Evolutionary conservation across 2,797 vertebrate genomes (phyloP), one percentile per base, ranked within the genome.

Genomic region (Rhinichthys osculus): DNA sequence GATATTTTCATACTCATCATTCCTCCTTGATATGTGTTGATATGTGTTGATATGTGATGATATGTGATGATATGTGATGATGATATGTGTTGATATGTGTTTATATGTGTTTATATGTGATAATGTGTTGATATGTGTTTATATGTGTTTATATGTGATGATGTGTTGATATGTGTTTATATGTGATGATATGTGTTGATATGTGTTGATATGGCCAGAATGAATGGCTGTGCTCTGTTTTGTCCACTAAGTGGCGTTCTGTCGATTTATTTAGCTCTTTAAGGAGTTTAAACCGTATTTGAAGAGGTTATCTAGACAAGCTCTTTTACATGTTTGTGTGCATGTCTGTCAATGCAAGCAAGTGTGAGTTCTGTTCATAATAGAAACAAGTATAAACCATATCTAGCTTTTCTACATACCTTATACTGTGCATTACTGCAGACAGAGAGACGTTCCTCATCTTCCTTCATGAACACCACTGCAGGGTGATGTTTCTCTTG

Each of bases 211-310:
- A 7, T 47, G 52, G 5, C 30, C 11, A 52, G 17, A 42, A 17
- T 19, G 70, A 52, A 52, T 3, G 33, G 38, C 19, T 73, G 74
- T 44, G 30, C 38, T 72, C 9, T 6, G 50, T 16, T 70, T 83
- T 40, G 23, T 87, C 89, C 87, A 90, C 87, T 84, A 86, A 80
- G 76, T 76, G 87, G 85, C 35, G 21, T 73, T 44, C 21, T 84
- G 16, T 9, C 1, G 10, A 47, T 67, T 40, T 83, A 8, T 16
- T 82, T 70, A 14, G 9, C 76, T 13, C 16, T 27, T 35, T 84
- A 30, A 77, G 21, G 13, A 40, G 35, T 2, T 19, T 59, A 27
- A 76, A 54, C 2, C 47, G 42, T 30, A 17, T 73, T 30, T 47
- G n/a, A 73, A 17, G 47, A 35, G 21, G 47, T 13, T 23, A 19